A percentile compares a stretch with the other conserved stretches of the same genome.
Evolutionary conservation across 2,113 vertebrate species (phyloP).

Genomic region (Labeo rohita): DNA sequence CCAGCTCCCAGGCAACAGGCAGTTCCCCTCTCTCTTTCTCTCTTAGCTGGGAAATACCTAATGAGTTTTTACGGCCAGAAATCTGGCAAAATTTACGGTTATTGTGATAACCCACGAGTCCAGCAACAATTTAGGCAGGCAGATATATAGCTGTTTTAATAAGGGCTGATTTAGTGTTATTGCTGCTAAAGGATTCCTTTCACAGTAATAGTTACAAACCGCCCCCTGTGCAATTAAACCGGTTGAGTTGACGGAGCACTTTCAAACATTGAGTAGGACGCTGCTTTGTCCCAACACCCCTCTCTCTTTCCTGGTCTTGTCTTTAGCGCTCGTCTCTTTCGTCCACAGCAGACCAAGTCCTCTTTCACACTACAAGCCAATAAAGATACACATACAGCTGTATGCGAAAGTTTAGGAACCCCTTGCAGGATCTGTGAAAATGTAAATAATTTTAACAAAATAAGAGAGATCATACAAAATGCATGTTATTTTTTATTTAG

Average conservation of each 20-base stretch:
- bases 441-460: too few relatives aligned
- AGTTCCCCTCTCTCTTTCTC: constrained; percentile 55
- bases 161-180: constrained; percentile 75
- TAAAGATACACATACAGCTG: not conserved
- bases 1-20: constrained; percentile 61
- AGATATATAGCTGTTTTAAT: constrained; percentile 77
- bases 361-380: not conserved
- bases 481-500: too few relatives aligned
- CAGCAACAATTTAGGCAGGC: constrained; percentile 66
- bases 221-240: constrained; percentile 57
- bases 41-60: constrained; percentile 70
- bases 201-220: constrained; percentile 63
- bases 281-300: constrained; percentile 43
- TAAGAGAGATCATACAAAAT: too few relatives aligned
- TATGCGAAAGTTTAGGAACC: too few relatives aligned
- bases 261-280: constrained; percentile 40
- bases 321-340: not conserved
- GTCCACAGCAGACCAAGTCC: not conserved
- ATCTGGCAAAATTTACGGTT: constrained; percentile 73
- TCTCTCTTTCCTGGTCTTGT: not conserved
- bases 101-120: constrained; percentile 77
- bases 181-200: constrained; percentile 69
- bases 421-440: too few relatives aligned
- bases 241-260: constrained; percentile 52
- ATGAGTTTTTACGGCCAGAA: constrained; percentile 71